Evolutionary conservation across 2,888 invertebrate species (phyloP).

Genomic region (Archips xylosteana): DNA sequence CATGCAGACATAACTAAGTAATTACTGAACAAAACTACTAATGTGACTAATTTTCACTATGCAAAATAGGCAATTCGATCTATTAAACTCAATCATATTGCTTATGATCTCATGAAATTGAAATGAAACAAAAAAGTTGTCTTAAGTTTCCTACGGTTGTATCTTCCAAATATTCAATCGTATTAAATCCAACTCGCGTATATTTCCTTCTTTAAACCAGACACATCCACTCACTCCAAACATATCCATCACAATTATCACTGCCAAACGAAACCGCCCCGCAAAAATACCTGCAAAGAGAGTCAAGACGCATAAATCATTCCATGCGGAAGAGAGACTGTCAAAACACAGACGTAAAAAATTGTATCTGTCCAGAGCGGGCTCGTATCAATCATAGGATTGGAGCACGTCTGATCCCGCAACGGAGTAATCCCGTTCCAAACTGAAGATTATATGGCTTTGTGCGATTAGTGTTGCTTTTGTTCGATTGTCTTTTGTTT

Average conservation of each 20-base stretch:
- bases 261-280: conserved; percentile 26
- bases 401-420: conserved; percentile 62
- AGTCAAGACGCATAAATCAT: conserved; percentile 57
- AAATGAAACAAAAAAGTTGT: neutral
- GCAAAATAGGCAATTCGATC: no score
- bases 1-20: no score
- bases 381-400: conserved; percentile 70
- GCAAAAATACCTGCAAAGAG: conserved; percentile 43
- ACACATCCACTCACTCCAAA: conserved; percentile 29
- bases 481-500: conserved; percentile 9
- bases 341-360: conserved; percentile 66
- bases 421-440: conserved; percentile 44
- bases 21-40: no score
- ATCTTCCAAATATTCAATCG: neutral
- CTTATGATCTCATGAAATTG: no score
- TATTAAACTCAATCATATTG: no score
- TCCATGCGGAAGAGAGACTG: conserved; percentile 51
- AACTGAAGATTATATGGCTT: conserved; percentile 32
- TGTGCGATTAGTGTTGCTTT: conserved; percentile 12
- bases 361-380: conserved; percentile 56
- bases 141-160: neutral
- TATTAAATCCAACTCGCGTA: neutral
- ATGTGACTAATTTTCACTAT: no score
- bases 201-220: neutral
- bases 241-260: conserved; percentile 39